These are phyloP conservation scores for Teleopsis dalmanni DNA, from an alignment of 1,140 invertebrate species.

Conservation along the genomic window DNA sequence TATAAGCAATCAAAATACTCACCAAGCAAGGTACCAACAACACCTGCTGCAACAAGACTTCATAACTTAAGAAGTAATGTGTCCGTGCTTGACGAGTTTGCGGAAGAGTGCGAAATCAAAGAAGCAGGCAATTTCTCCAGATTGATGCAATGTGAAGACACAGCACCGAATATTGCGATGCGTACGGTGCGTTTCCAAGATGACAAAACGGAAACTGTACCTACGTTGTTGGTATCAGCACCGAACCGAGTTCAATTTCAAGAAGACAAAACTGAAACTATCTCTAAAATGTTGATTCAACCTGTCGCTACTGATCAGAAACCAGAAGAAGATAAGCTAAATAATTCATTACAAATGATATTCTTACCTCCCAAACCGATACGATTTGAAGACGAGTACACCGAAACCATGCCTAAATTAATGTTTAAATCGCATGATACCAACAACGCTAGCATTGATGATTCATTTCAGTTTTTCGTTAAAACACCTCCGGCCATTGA, in stretches of 20 bases:
- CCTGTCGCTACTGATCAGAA: not conserved
- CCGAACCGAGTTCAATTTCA: constrained; percentile 28
- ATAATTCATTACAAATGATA: too few species aligned
- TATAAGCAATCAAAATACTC: not conserved
- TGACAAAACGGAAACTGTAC: constrained; percentile 37
- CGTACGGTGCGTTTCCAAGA: constrained; percentile 35
- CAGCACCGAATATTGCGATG: constrained; percentile 23
- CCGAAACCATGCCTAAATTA: constrained; percentile 30
- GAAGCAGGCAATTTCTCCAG: constrained; percentile 20
- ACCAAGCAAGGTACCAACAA: too few species aligned
- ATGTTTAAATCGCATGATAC: constrained; percentile 2
- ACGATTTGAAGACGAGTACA: constrained; percentile 30
- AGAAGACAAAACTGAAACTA: constrained; percentile 40
- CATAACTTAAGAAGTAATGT: constrained; percentile 13
- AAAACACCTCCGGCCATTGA: constrained; percentile 22
- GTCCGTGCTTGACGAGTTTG: too few species aligned
- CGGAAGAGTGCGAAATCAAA: not conserved
- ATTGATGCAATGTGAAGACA: constrained; percentile 27
- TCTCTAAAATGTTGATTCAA: constrained; percentile 20
- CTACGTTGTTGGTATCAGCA: constrained; percentile 16
- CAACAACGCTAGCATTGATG: constrained; percentile 12
- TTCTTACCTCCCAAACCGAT: too few species aligned
- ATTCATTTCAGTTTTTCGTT: constrained; percentile 27
- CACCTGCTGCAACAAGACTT: constrained; percentile 1
- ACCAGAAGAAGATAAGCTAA: too few species aligned